phyloP scores from a whole-genome alignment of 1,140 invertebrate genomes.

The Drosophila bocqueti region DNA sequence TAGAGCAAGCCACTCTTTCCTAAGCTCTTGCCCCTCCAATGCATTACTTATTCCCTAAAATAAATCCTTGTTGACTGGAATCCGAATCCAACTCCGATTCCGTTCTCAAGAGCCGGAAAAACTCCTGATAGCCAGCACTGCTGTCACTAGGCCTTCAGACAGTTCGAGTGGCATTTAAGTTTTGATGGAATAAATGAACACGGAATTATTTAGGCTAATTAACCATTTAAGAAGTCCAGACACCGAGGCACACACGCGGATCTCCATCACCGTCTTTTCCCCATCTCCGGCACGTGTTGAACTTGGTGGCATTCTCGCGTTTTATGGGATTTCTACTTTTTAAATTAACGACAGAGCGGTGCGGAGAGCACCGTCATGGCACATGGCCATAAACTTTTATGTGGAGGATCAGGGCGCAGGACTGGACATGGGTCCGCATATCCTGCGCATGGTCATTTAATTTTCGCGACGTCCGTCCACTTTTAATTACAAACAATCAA shows the following conservation, averaged over 20 bases:
- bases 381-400: conserved; percentile 77
- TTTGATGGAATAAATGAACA: conserved; percentile 48
- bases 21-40: conserved; percentile 1
- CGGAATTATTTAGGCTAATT: conserved; percentile 60
- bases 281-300: conserved; percentile 47
- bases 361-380: conserved; percentile 31
- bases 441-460: conserved; percentile 73
- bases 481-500: conserved; percentile 84
- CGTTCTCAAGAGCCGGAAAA: conserved; percentile 24
- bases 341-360: conserved; percentile 63
- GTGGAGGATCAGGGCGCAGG: conserved; percentile 18
- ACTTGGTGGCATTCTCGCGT: conserved; percentile 30
- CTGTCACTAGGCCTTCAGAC: conserved; percentile 21
- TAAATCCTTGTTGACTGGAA: conserved; percentile 64
- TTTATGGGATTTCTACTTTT: conserved; percentile 71
- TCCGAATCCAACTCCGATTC: conserved; percentile 12
- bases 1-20: conserved; percentile 10
- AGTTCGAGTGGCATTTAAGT: conserved; percentile 42
- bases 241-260: conserved; percentile 12
- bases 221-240: conserved; percentile 55
- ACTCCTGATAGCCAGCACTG: conserved; percentile 18
- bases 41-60: conserved; percentile 61
- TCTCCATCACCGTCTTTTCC: conserved; percentile 1
- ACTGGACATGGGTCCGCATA: conserved; percentile 17
- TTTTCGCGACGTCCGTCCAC: conserved; percentile 75